phyloP scores from a whole-genome alignment of 2,888 invertebrate species.

The Calliphora vomitoria region DNA sequence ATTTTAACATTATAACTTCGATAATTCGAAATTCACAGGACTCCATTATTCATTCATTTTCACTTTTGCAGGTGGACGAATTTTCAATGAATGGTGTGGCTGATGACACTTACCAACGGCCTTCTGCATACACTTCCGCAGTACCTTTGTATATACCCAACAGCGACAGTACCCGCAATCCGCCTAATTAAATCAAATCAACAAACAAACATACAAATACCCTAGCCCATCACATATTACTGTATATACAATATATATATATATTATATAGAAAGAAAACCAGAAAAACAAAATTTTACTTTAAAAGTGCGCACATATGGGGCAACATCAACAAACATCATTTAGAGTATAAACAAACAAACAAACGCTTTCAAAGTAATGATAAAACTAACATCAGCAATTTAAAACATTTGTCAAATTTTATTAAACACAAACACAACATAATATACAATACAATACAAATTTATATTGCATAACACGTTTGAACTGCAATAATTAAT shows the following conservation, averaged over 20 bases:
- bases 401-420: constrained; percentile 72
- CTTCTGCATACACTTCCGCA: constrained; percentile 74
- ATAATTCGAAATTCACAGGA: neutral
- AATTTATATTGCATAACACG: constrained; percentile 68
- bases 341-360: constrained; percentile 56
- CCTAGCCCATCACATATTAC: constrained; percentile 64
- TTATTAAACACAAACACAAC: constrained; percentile 69
- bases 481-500: constrained; percentile 65
- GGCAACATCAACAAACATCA: constrained; percentile 55
- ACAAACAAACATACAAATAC: constrained; percentile 17
- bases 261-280: constrained; percentile 52
- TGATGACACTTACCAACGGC: constrained; percentile 74
- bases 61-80: constrained; percentile 70
- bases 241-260: constrained; percentile 61
- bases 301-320: constrained; percentile 73
- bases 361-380: constrained; percentile 73
- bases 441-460: constrained; percentile 48
- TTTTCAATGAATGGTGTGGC: constrained; percentile 73
- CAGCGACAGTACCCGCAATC: constrained; percentile 73
- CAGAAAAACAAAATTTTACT: constrained; percentile 63
- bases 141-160: constrained; percentile 76
- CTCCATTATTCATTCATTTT: neutral
- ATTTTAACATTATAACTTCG: neutral
- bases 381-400: constrained; percentile 61
- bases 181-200: constrained; percentile 75